A percentile compares a stretch with the other conserved stretches of the same genome.
Conservation (phyloP, 2,113 vertebrate species). For the Dromas ardeola region DNA sequence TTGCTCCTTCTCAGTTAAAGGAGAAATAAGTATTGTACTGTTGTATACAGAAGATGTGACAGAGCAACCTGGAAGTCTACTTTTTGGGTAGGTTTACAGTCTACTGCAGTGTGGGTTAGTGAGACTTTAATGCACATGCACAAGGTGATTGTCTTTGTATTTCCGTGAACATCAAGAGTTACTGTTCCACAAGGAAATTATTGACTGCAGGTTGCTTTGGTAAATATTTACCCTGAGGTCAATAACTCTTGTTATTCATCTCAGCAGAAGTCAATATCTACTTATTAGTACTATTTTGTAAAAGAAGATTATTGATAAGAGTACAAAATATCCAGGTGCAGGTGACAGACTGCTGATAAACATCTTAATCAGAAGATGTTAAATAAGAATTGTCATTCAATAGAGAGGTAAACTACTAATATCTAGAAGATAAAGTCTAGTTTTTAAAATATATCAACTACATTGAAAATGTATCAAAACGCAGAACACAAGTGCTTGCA, state of each 20-base stretch:
- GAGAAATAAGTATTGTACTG: background rate
- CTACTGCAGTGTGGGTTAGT: background rate
- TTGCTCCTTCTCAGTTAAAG: background rate
- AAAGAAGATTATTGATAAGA: background rate
- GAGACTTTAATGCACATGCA: background rate
- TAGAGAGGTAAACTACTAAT: background rate
- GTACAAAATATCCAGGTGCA: background rate
- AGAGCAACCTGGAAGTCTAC: background rate
- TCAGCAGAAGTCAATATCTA: background rate
- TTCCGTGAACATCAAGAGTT: background rate
- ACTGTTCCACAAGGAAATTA: background rate
- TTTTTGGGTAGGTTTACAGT: background rate
- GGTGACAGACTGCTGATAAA: background rate
- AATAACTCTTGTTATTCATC: conserved; percentile 28
- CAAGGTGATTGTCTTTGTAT: background rate
- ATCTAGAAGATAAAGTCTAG: background rate
- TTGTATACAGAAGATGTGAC: background rate
- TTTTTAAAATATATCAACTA: background rate
- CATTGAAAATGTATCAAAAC: background rate
- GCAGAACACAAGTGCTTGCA: background rate
- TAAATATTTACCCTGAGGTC: background rate
- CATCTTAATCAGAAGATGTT: background rate
- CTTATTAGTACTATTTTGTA: background rate
- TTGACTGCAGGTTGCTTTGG: background rate
- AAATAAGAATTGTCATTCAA: background rate